Base-by-base conservation (phyloP, 1,140 invertebrate genomes). In the Apis cerana region DNA sequence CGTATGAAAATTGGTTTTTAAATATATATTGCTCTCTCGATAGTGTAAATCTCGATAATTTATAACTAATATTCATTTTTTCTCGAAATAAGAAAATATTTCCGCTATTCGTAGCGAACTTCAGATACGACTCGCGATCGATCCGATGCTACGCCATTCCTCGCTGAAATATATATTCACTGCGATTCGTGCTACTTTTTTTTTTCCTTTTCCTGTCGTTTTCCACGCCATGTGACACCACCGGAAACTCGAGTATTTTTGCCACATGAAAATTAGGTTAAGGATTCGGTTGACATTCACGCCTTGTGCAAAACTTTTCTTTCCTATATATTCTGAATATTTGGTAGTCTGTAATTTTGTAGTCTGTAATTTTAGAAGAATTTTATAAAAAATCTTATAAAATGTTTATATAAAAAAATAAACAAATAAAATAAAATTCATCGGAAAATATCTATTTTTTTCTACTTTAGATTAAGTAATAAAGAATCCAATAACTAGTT, bases 91-190 rank as follows among this genome's bases (percentile, higher is more conserved):
- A 15, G 12, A 15, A 15, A 48, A 74, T 3, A 64, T 74, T 64
- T 74, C 69, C 54, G 72, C 72, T 72, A 75, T 81, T 54, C 75
- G 80, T 59, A 54, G 64, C 72, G 43, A 76, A 76, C 23, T 81
- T 68, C 9, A 59, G 64, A 67, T n/a, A 23, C 19, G 79, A 59
- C 17, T 52, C 9, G 48, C 72, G 72, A 81, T 81, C 72, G 80
- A 81, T 81, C 54, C 43, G 13, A 1, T 17, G 43, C 23, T 33
- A 81, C 80, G 64, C 72, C 80, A 81, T 81, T 81, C 61, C 65
- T 67, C 72, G 80, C 72, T 81, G 23, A 64, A 68, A 23, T 76
- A 74, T 48, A 43, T 76, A 74, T 48, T 43, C 71, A 23, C 19
- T 23, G 19, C 58, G 54, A 56, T 76, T 64, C 33, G 23, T 52